Conservation (phyloP, 2,888 invertebrate genomes). For the Drosophila nr. medialis region DNA sequence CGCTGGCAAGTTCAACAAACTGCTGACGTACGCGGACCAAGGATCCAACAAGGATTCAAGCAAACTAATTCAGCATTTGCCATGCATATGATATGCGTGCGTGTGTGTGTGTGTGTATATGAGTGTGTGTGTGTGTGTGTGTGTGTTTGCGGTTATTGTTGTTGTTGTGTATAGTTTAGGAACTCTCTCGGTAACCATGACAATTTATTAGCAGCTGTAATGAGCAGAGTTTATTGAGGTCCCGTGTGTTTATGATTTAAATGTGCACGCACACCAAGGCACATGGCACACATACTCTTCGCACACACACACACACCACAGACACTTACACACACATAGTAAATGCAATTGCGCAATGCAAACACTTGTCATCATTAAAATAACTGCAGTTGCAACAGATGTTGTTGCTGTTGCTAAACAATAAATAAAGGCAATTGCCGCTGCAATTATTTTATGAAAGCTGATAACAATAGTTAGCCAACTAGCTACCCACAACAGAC, state of each 20-base stretch:
- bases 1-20: constrained; percentile 66
- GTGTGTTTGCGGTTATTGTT: neutral
- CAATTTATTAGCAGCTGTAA: constrained; percentile 79
- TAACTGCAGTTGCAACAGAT: constrained; percentile 62
- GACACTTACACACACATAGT: constrained; percentile 19
- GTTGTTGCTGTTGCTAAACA: constrained; percentile 60
- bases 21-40: constrained; percentile 31
- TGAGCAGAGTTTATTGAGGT: constrained; percentile 74
- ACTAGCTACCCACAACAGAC: constrained; percentile 43
- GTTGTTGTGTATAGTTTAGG: constrained; percentile 17
- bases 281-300: constrained; percentile 1
- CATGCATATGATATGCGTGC: constrained; percentile 8
- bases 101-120: constrained; percentile 6
- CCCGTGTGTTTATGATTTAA: constrained; percentile 75
- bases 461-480: constrained; percentile 67
- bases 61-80: constrained; percentile 26
- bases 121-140: neutral
- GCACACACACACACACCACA: constrained; percentile 12
- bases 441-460: constrained; percentile 77
- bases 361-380: constrained; percentile 81
- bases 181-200: constrained; percentile 46
- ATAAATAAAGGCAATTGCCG: constrained; percentile 77
- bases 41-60: constrained; percentile 30
- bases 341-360: constrained; percentile 53
- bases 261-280: constrained; percentile 56